Percentiles rank a stretch among this genome's conserved stretches.
These are phyloP conservation scores for Okamejei kenojei DNA, from an alignment of 2,797 vertebrate genomes.

Conservation along the genomic window DNA sequence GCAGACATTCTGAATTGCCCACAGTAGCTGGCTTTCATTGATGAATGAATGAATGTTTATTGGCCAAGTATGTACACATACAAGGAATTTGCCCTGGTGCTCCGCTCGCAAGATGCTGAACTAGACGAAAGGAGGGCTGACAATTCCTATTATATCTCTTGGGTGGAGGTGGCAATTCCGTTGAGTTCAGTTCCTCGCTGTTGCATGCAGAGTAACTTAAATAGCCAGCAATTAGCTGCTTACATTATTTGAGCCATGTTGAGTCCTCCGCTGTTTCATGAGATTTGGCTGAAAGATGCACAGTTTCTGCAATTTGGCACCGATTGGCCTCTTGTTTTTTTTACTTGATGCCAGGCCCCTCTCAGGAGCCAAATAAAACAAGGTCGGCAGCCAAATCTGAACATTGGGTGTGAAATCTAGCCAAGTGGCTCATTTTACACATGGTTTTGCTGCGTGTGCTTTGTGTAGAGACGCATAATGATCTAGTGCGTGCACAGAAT, in stretches of 20 bases:
- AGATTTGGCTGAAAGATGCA: slow-evolving; percentile 1
- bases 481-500: neutral
- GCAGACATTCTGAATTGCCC: neutral
- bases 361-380: slow-evolving; percentile 13
- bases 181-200: neutral
- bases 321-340: neutral
- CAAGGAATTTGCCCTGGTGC: too few relatives aligned
- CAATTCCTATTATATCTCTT: neutral
- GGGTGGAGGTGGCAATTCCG: neutral
- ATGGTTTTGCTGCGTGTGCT: neutral
- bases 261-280: neutral
- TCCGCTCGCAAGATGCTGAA: neutral
- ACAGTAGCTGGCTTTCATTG: neutral
- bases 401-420: neutral
- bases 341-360: neutral
- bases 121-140: neutral
- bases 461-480: neutral
- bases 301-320: slow-evolving; percentile 23
- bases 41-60: too few relatives aligned
- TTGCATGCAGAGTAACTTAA: neutral
- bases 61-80: too few relatives aligned
- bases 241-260: neutral
- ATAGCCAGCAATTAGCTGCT: slow-evolving; percentile 15
- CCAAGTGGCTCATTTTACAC: slow-evolving; percentile 25
- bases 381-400: neutral